Base-by-base conservation (phyloP, 2,797 vertebrate genomes). In the Macropodus opercularis region DNA sequence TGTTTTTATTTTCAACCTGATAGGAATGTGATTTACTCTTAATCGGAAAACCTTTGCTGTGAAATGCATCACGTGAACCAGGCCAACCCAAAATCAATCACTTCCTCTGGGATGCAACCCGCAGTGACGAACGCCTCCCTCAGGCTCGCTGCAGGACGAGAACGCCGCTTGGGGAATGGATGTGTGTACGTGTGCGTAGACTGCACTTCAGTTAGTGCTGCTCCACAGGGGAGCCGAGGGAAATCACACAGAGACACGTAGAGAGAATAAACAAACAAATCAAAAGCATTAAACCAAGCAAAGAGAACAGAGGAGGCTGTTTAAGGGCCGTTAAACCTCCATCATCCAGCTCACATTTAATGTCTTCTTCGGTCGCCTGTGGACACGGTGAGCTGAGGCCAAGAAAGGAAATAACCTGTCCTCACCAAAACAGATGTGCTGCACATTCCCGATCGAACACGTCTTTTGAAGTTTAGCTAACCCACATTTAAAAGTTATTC, bases 201-300 rank as follows among this genome's bases (percentile, higher is more conserved):
- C 73, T 67, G 79, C 80, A 82, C 81, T 79, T 90, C 86, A 90
- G 87, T 89, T 83, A 84, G 79, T 83, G 76, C 39, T 5, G 55
- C 88, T 80, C 90, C 72, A 78, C 81, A 65, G 89, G 85, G 86
- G 81, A 84, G 63, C 65, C 57, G 23, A 50, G 78, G 77, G 75
- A 85, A 88, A 87, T 87, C 78, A 87, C 74, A 79, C 56, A 57
- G 75, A 82, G 73, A 78, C 80, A 79, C 32, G 6, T 29, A 57
- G 63, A 83, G 75, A 82, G 75, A 90, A 89, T 86, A 91, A 92
- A 91, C 87, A 92, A 92, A 91, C 88, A 91, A 90, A 91, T 92
- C 88, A 91, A 88, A 91, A 77, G 76, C 72, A 75, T 83, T 86
- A 84, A 89, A 85, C 58, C 77, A 56, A 82, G 72, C 80, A 85